These are phyloP conservation scores for Tetheella fluctuosa DNA, from an alignment of 2,888 invertebrate genomes.

Conservation along the genomic window DNA sequence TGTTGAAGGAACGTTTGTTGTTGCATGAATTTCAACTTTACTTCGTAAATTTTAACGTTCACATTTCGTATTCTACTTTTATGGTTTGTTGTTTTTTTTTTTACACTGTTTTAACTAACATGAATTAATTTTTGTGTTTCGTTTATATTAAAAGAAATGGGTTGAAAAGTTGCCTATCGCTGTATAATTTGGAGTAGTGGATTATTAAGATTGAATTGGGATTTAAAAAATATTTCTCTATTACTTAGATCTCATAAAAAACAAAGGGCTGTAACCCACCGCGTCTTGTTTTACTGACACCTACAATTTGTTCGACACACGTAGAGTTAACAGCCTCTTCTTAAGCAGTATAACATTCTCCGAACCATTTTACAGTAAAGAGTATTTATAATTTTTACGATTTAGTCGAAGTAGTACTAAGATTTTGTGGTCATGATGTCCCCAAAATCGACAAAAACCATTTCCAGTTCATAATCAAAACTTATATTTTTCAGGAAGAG, in stretches of 20 bases:
- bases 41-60: constrained; percentile 25
- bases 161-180: not conserved
- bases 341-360: no score
- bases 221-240: no score
- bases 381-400: not conserved
- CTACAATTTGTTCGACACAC: no score
- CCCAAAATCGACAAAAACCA: not conserved
- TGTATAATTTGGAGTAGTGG: not conserved
- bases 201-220: not conserved
- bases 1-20: constrained; percentile 24
- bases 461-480: not conserved
- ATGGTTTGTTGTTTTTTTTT: constrained; percentile 21
- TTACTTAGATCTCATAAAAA: no score
- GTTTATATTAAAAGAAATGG: constrained; percentile 5
- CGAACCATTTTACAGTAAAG: not conserved
- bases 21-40: constrained; percentile 37
- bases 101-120: constrained; percentile 37
- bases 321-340: no score
- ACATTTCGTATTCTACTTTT: constrained; percentile 22
- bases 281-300: no score
- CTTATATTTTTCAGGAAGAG: constrained; percentile 57
- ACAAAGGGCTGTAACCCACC: no score
- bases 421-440: no score
- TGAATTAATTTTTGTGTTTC: constrained; percentile 19
- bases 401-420: no score